Evolutionary conservation across 1,140 invertebrate species (phyloP).

Genomic region (Cardiocondyla obscurior): DNA sequence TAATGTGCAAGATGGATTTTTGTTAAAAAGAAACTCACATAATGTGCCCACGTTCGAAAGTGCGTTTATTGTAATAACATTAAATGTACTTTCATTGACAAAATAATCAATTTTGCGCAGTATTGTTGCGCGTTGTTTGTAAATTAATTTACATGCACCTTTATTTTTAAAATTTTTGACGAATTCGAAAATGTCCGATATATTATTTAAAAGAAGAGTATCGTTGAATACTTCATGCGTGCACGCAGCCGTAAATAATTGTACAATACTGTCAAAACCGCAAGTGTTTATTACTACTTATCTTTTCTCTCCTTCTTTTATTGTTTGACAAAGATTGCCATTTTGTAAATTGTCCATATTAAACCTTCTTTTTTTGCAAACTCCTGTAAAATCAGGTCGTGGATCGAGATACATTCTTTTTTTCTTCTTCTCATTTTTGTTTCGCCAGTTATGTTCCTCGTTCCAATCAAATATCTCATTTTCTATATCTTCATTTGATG

Average conservation of each 20-base stretch:
- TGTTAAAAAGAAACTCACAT: not conserved
- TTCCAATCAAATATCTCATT: not conserved
- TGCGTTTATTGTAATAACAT: not conserved
- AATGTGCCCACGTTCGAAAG: not conserved
- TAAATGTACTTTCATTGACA: not conserved
- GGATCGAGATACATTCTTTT: slow-evolving; percentile 1
- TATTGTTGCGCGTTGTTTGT: not conserved
- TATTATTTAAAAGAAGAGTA: not conserved
- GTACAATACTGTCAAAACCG: not conserved
- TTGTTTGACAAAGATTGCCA: not conserved
- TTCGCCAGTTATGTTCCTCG: slow-evolving; percentile 4
- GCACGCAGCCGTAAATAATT: not conserved
- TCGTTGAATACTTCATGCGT: not conserved
- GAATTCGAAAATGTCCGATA: not conserved
- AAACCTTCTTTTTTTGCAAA: not conserved
- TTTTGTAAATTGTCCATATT: not conserved
- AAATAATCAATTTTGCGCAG: not conserved
- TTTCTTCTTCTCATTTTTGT: not conserved
- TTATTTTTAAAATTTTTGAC: not conserved
- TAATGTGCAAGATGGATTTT: not conserved
- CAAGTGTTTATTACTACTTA: not conserved
- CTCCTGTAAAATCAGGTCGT: not conserved
- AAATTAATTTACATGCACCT: not conserved
- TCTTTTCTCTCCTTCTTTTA: not conserved
- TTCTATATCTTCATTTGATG: not conserved